Evolutionary conservation across 2,797 vertebrate genomes (phyloP).

Genomic region (Sternotherus odoratus): DNA sequence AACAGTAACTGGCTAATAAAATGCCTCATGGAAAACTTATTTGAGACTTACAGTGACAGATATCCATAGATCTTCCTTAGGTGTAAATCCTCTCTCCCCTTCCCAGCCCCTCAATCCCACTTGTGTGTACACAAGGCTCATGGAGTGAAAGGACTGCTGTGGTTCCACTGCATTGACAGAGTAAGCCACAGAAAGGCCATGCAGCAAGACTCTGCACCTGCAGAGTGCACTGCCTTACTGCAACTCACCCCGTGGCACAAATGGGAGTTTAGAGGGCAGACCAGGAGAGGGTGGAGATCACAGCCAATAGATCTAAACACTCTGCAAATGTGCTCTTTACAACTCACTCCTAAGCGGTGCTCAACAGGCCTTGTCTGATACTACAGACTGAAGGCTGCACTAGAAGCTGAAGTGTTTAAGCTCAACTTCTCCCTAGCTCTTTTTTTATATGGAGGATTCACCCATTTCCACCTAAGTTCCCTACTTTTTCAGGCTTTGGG

Average conservation of each 20-base stretch:
- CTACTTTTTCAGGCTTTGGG: accelerated
- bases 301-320: background rate
- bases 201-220: background rate
- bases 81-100: background rate
- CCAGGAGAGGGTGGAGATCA: background rate
- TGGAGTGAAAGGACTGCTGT: background rate
- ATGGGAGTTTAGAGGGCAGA: background rate
- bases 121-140: background rate
- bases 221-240: background rate
- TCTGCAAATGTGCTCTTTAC: accelerated
- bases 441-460: background rate
- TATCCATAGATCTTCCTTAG: background rate
- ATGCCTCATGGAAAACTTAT: background rate
- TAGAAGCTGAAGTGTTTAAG: background rate
- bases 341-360: background rate
- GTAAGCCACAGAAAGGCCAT: accelerated
- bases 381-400: background rate
- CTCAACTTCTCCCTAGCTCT: background rate
- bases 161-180: background rate
- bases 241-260: background rate
- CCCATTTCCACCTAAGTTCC: background rate
- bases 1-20: background rate
- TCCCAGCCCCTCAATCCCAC: background rate
- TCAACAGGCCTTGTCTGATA: background rate
- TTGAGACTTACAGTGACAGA: background rate